Conservation (phyloP, 1,140 invertebrate genomes). For the Atta colombica region DNA sequence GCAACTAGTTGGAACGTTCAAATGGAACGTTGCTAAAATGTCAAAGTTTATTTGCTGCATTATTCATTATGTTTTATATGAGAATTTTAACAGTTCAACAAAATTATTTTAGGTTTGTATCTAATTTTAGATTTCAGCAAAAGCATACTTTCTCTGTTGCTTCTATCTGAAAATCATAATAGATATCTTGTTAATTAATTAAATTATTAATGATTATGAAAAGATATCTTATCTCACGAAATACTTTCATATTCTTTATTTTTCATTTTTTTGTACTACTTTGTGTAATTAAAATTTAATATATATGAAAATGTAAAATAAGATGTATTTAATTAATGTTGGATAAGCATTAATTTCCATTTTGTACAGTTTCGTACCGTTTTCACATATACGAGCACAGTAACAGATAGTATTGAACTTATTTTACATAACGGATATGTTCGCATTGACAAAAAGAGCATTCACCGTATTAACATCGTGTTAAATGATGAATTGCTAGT, state of each 20-base stretch:
- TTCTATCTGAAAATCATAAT: too few species aligned
- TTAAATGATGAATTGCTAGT: slow-evolving; percentile 49
- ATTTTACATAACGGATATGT: slow-evolving; percentile 3
- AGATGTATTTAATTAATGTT: background rate
- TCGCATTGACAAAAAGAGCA: slow-evolving; percentile 17
- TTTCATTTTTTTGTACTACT: background rate
- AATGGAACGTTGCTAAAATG: too few species aligned
- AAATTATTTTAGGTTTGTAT: too few species aligned
- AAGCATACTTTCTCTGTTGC: too few species aligned
- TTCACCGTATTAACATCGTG: background rate
- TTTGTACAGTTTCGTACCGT: background rate
- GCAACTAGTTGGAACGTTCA: too few species aligned
- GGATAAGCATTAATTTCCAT: background rate
- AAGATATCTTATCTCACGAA: background rate
- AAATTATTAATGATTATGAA: background rate
- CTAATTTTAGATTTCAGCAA: too few species aligned
- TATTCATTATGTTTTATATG: too few species aligned
- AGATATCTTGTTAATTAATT: too few species aligned
- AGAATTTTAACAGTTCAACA: too few species aligned
- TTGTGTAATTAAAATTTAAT: too few species aligned
- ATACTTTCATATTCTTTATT: background rate
- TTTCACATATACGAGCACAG: background rate
- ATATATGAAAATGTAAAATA: background rate
- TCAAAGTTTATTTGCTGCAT: too few species aligned
- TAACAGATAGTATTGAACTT: slow-evolving; percentile 34